Base-by-base conservation (phyloP, 2,113 vertebrate species). In the Athene noctua region DNA sequence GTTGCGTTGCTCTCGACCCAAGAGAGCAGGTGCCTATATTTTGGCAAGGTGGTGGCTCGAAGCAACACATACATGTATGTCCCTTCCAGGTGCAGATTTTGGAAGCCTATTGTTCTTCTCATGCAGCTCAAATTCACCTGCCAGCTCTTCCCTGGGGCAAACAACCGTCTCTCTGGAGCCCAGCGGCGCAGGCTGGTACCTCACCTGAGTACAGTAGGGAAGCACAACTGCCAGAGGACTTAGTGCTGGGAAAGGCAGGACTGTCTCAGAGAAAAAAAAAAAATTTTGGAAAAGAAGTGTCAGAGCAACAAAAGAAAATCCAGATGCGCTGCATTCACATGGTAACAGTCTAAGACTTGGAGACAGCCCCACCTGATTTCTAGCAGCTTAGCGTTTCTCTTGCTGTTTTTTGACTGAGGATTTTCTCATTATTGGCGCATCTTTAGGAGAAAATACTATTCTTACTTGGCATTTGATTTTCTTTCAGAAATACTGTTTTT, bases 251-350 rank as follows among this genome's bases (percentile, higher is more conserved):
- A 80, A 91, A 94, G 61, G 91, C 11, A 1, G 40, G 58, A 65
- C 80, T 22, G 79, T 32, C 70, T 62, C 4, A 2, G 36, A 55
- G 51, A 3, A 26, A 15, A 27, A 10, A 34, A 66, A 49, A 18
- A 80, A 61, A 61, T 66, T 34, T 19, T 94, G 84, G 96, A 97
- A 97, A 96, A 96, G 54, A 93, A 84, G 72, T 61, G 40, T 91
- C 91, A 91, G 71, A 85, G 47, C 71, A 91, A 77, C 66, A 77
- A 82, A 96, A 90, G 87, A 85, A 97, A 97, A 94, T 73, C 92
- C 94, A 96, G 95, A 95, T 83, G 88, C 93, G 65, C 66, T 77
- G 70, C 80, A 84, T 79, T 93, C 5, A 8, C 47, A 47, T 89
- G 55, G 90, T 80, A 88, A 80, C 73, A 40, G 78, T 44, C 65